These are phyloP conservation scores for Pherbina coryleti DNA, from an alignment of 2,888 invertebrate genomes.

Conservation along the genomic window DNA sequence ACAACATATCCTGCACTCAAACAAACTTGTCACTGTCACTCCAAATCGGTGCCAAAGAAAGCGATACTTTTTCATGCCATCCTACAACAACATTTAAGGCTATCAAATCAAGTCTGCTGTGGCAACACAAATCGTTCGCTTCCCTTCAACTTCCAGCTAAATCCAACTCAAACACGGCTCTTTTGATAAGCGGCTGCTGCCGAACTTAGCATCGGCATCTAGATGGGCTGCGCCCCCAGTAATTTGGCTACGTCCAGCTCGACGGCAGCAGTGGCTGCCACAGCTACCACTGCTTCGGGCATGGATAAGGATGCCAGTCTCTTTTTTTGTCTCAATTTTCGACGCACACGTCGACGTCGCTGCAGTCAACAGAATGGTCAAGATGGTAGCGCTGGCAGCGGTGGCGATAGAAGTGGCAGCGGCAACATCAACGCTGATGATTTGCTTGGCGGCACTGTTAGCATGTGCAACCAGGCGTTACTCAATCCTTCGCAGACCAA, in stretches of 20 bases:
- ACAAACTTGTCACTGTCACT: too few relatives aligned
- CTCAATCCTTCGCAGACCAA: slow-evolving; percentile 66
- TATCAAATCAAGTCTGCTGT: background rate
- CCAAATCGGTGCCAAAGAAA: too few relatives aligned
- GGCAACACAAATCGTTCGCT: background rate
- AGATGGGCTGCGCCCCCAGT: slow-evolving; percentile 63
- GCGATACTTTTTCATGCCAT: too few relatives aligned
- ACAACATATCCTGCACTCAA: too few relatives aligned
- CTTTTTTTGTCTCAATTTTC: slow-evolving; percentile 66
- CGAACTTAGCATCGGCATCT: slow-evolving; percentile 24
- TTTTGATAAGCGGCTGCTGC: slow-evolving; percentile 58
- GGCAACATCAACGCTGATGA: slow-evolving; percentile 55
- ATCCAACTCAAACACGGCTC: background rate
- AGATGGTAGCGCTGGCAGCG: slow-evolving; percentile 58
- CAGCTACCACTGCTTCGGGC: slow-evolving; percentile 43
- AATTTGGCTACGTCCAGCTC: slow-evolving; percentile 52
- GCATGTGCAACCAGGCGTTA: slow-evolving; percentile 66
- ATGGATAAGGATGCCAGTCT: slow-evolving; percentile 63
- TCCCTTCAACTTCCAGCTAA: background rate
- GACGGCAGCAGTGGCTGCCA: slow-evolving; percentile 42
- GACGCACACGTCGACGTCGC: slow-evolving; percentile 61
- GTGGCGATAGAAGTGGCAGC: slow-evolving; percentile 50
- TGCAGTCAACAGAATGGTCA: slow-evolving; percentile 62
- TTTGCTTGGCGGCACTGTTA: slow-evolving; percentile 50
- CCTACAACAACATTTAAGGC: too few relatives aligned